Percentiles rank a stretch among this genome's conserved stretches.
These are phyloP conservation scores for Tribolium freemani DNA, from an alignment of 2,888 invertebrate species.

Conservation along the genomic window DNA sequence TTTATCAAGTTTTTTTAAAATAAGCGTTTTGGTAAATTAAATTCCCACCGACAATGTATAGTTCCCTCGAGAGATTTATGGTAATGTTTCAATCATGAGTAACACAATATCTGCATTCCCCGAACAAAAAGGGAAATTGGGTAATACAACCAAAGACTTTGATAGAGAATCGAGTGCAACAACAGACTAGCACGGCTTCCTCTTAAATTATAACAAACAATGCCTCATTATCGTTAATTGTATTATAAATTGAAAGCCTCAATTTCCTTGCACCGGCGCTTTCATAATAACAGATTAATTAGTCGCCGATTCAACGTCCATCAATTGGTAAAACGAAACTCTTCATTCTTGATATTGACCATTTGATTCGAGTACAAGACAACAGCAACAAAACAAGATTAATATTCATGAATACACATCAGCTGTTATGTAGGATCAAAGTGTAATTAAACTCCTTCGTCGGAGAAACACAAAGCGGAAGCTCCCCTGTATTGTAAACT, in stretches of 20 bases:
- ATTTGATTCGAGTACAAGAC: slow-evolving; percentile 7
- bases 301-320: slow-evolving; percentile 20
- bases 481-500: slow-evolving; percentile 21
- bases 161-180: background rate
- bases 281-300: slow-evolving; percentile 20
- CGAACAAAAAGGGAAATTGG: slow-evolving; percentile 15
- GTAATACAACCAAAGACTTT: background rate
- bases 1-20: background rate
- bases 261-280: slow-evolving; percentile 21
- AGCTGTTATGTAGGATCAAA: slow-evolving; percentile 28
- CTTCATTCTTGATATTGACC: background rate
- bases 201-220: slow-evolving; percentile 13
- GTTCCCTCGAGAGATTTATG: slow-evolving; percentile 29
- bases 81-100: slow-evolving; percentile 34
- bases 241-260: slow-evolving; percentile 32
- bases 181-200: background rate
- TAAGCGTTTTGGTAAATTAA: slow-evolving; percentile 22
- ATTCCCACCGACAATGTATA: slow-evolving; percentile 23
- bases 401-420: slow-evolving; percentile 35
- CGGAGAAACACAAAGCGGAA: slow-evolving; percentile 16
- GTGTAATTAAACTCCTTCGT: slow-evolving; percentile 19
- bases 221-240: slow-evolving; percentile 33
- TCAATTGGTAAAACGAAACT: slow-evolving; percentile 11
- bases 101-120: slow-evolving; percentile 29
- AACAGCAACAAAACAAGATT: slow-evolving; percentile 29